phyloP scores from a whole-genome alignment of 1,140 invertebrate species.

The Calliphora vicina region DNA sequence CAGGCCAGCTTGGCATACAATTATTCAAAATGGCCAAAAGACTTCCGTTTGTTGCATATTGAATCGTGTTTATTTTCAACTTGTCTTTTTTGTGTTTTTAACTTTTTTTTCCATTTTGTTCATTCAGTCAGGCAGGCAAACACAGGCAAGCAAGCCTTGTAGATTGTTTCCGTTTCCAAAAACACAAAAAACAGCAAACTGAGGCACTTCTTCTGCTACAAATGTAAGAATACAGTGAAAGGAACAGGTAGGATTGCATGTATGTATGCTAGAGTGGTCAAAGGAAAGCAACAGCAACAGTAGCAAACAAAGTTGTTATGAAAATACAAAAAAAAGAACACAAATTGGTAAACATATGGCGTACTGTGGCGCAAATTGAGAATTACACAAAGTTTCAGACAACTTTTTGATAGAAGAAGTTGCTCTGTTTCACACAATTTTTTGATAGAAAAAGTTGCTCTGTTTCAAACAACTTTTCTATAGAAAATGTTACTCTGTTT shows the following conservation, averaged over 20 bases:
- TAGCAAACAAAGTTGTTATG: background rate
- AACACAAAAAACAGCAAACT: background rate
- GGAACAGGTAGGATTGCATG: background rate
- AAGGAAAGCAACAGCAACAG: background rate
- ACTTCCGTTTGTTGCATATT: slow-evolving; percentile 31
- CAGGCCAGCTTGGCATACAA: background rate
- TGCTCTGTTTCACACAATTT: no score
- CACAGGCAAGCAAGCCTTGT: background rate
- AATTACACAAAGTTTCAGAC: no score
- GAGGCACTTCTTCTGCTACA: background rate
- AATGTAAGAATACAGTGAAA: background rate
- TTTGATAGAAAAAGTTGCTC: no score
- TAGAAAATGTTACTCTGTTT: no score
- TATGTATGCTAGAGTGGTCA: background rate
- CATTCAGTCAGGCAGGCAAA: no score
- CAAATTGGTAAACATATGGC: no score
- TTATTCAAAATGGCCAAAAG: slow-evolving; percentile 35
- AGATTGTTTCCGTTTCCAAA: background rate
- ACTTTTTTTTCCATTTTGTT: background rate
- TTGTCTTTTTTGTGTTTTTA: no score
- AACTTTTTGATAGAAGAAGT: no score
- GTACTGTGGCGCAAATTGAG: no score
- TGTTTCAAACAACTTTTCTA: no score
- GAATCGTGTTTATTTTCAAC: background rate
- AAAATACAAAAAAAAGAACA: background rate